phyloP scores from a whole-genome alignment of 2,113 vertebrate species.

The Emydocephalus ijimae region DNA sequence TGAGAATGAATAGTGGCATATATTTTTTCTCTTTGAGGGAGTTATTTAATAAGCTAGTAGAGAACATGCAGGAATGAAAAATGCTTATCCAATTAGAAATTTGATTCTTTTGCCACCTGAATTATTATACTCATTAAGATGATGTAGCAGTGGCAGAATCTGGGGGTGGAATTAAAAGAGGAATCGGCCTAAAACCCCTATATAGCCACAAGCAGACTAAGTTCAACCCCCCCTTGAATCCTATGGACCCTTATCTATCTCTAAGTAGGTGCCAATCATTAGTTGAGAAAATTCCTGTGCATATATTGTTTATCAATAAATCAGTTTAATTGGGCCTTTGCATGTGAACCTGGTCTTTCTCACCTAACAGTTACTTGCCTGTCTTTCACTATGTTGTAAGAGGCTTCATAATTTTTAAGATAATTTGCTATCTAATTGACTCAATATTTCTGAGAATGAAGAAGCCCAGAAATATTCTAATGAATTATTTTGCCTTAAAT shows the following conservation, averaged over 20 bases:
- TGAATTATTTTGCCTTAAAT: background rate
- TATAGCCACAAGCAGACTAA: background rate
- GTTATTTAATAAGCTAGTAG: background rate
- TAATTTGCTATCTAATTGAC: background rate
- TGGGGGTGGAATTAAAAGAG: background rate
- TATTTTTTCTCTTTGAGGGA: slow-evolving; percentile 11
- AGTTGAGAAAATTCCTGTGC: background rate
- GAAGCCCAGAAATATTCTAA: background rate
- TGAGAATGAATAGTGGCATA: background rate
- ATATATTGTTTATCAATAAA: background rate
- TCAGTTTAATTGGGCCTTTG: background rate
- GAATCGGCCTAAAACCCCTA: background rate
- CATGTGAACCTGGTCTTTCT: background rate
- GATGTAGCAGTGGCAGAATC: background rate
- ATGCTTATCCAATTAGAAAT: background rate
- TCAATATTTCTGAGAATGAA: background rate
- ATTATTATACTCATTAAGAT: background rate
- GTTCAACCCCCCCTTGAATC: background rate
- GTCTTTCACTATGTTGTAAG: background rate
- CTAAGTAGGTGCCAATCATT: background rate
- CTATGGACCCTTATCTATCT: background rate
- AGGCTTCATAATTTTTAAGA: background rate
- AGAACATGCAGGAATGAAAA: background rate
- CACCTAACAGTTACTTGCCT: background rate
- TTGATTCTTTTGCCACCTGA: background rate